Percentiles rank a stretch among this genome's conserved stretches.
Evolutionary conservation across 2,797 vertebrate species (phyloP).

Genomic region (Ciconia nigra): DNA sequence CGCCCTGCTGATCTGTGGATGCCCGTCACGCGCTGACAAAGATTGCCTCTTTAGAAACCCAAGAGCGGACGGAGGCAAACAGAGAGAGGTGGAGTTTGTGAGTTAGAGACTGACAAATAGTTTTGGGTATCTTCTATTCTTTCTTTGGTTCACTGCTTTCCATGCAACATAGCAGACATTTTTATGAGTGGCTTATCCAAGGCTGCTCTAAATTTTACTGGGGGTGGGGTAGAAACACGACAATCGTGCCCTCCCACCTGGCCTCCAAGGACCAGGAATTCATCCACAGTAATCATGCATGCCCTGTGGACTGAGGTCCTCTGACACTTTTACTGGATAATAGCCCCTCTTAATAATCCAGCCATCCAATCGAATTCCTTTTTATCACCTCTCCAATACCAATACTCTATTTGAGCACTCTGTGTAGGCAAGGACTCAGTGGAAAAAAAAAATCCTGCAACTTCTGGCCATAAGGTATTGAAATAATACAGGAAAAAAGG

Average conservation of each 20-base stretch:
- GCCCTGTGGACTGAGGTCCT: not conserved
- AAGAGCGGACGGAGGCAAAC: not conserved
- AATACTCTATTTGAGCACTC: not conserved
- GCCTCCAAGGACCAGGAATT: constrained; percentile 23
- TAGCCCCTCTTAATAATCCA: constrained; percentile 13
- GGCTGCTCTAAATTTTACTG: not conserved
- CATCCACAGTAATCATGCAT: not conserved
- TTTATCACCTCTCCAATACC: not conserved
- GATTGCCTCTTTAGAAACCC: not conserved
- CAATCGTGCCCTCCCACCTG: not conserved
- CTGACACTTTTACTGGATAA: constrained; percentile 22
- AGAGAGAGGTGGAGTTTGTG: not conserved
- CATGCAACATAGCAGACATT: not conserved
- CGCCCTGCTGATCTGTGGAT: not conserved
- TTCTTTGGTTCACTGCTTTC: not conserved
- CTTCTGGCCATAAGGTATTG: not conserved
- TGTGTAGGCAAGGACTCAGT: not conserved
- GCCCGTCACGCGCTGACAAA: not conserved
- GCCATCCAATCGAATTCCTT: constrained; percentile 13
- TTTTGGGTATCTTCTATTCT: not conserved
- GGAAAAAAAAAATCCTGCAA: not conserved
- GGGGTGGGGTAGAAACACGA: not conserved
- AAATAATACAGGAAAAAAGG: not conserved
- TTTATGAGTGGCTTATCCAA: not conserved
- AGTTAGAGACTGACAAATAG: not conserved